phyloP scores from a whole-genome alignment of 2,113 vertebrate genomes.

The Indicator maculatus region DNA sequence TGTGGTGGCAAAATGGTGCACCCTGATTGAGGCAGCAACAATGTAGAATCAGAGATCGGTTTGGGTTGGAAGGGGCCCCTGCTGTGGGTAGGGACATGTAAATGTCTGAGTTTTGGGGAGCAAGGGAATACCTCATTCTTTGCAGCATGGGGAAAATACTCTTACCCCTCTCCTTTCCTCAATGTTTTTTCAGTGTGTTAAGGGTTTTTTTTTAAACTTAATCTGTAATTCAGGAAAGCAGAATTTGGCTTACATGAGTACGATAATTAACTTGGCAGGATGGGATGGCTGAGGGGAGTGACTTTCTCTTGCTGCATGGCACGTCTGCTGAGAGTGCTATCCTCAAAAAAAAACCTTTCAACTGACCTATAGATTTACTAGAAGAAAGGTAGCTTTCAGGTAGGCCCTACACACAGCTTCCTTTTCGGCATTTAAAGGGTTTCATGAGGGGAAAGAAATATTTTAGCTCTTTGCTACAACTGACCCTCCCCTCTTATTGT shows the following conservation, averaged over 20 bases:
- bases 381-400: slow-evolving; percentile 53
- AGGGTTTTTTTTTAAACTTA: background rate
- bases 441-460: background rate
- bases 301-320: background rate
- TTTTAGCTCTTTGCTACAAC: background rate
- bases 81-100: no score
- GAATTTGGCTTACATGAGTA: background rate
- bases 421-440: background rate
- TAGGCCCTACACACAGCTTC: background rate
- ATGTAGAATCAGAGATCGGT: no score
- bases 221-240: background rate
- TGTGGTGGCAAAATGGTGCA: background rate
- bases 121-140: background rate
- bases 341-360: background rate
- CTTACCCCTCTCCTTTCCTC: background rate
- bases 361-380: background rate
- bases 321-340: background rate
- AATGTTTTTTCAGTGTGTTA: background rate
- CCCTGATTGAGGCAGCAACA: background rate
- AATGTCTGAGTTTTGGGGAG: background rate
- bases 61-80: no score
- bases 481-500: background rate
- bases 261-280: background rate
- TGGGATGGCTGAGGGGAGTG: background rate
- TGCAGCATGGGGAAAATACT: background rate